A percentile compares a stretch with the other conserved stretches of the same genome.
These are phyloP conservation scores for Emberiza fucata DNA, from an alignment of 2,113 vertebrate genomes.

Conservation along the genomic window DNA sequence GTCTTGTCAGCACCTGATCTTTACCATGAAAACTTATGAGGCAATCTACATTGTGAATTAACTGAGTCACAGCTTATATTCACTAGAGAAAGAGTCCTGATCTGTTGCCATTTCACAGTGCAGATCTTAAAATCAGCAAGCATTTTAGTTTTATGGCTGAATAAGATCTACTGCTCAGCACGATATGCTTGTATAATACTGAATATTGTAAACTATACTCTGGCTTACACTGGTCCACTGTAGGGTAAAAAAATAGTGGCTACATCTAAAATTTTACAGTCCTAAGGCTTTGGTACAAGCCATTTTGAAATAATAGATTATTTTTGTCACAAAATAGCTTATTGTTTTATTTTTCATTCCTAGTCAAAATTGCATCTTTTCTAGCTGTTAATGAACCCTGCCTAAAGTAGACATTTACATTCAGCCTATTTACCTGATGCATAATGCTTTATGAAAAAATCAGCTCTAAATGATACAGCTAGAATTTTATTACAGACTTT, in stretches of 20 bases:
- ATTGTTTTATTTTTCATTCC: constrained; percentile 12
- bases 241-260: neutral
- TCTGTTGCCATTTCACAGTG: neutral
- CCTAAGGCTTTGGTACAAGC: neutral
- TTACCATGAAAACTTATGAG: constrained; percentile 11
- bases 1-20: neutral
- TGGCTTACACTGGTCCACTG: neutral
- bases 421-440: constrained; percentile 68
- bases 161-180: neutral
- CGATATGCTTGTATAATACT: neutral
- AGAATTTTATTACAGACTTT: constrained; percentile 62
- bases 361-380: constrained; percentile 53
- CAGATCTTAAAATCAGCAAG: constrained; percentile 23
- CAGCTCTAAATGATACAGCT: constrained; percentile 54
- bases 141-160: constrained; percentile 13
- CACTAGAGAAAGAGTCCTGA: neutral
- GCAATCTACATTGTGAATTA: neutral
- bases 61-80: neutral
- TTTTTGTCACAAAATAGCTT: neutral
- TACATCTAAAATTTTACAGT: neutral
- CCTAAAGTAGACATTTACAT: constrained; percentile 69
- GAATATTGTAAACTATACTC: neutral
- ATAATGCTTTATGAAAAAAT: constrained; percentile 67
- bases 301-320: neutral
- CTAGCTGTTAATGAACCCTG: constrained; percentile 50